Evolutionary conservation across 2,888 invertebrate genomes (phyloP), one percentile per base, ranked within the genome.

Genomic region (Anoplius nigerrimus): DNA sequence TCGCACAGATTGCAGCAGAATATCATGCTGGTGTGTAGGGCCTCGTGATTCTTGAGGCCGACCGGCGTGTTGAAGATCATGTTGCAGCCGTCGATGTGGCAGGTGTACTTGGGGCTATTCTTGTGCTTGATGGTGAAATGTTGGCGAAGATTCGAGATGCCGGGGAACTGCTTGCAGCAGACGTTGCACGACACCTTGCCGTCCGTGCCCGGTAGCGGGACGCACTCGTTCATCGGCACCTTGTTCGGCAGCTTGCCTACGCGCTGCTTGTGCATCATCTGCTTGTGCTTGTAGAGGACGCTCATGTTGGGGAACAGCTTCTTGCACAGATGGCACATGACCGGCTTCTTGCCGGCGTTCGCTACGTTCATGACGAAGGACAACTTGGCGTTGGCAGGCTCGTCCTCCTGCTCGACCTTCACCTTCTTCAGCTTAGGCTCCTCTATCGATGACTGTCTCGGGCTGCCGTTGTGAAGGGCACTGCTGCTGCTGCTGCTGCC

Each of bases 271-370:
- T 92, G 92, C 74, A 91, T 77, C 2, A 75, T 90, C 79, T 91
- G 91, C 86, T 93, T 91, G 80, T 94, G 93, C 54, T 92, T 91
- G 43, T 92, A 91, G 24, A 93, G 86, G 0, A 92, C 92, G 5
- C 93, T 92, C 81, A 91, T 91, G 45, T 92, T 90, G 1, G 92
- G 92, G 80, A 93, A 93, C 62, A 91, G 90, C 76, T 92, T 92
- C 54, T 91, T 90, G 82, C 93, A 94, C 2, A 92, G 90, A 6
- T 91, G 91, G 79, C 93, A 93, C 60, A 91, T 92, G 46, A 89
- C 76, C 2, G 87, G 76, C 74, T 88, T 83, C 43, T 80, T 84
- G n/a, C 71, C 68, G 2, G 69, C 63, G 59, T 53, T 52, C 13
- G 61, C 27, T 0, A 62, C 24, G 34, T 64, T 66, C 48, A 55